Percentiles rank a stretch among this genome's conserved stretches.
Conservation (phyloP, 2,797 vertebrate genomes). For the Telmatherina bonti region DNA sequence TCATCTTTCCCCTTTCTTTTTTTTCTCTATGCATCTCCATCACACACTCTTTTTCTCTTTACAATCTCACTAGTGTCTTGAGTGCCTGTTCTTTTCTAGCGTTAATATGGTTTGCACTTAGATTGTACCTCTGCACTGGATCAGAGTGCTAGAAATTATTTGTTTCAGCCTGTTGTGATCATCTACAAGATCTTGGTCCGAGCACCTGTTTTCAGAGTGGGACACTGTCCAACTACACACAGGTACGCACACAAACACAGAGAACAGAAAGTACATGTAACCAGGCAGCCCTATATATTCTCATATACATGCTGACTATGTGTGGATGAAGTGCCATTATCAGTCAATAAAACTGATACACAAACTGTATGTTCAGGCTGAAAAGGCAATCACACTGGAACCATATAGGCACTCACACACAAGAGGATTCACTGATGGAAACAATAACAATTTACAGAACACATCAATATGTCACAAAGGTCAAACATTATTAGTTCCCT, state of each 20-base stretch:
- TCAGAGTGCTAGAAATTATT: constrained; percentile 43
- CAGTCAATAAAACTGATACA: constrained; percentile 8
- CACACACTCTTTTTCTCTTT: constrained; percentile 1
- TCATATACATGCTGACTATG: neutral
- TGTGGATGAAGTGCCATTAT: constrained; percentile 34
- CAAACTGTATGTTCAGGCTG: constrained; percentile 19
- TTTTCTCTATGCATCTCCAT: neutral
- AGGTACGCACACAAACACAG: neutral
- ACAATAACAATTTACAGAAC: constrained; percentile 29
- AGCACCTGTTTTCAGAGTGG: constrained; percentile 25
- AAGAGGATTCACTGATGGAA: constrained; percentile 18
- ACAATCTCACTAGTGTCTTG: constrained; percentile 15
- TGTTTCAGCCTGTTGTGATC: constrained; percentile 36
- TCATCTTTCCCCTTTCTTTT: constrained; percentile 23
- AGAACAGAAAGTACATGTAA: constrained; percentile 1
- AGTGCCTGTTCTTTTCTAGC: constrained; percentile 46
- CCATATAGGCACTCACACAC: neutral
- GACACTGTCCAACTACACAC: constrained; percentile 17
- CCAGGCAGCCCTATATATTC: neutral
- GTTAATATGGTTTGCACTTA: constrained; percentile 41
- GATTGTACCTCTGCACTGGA: constrained; percentile 23
- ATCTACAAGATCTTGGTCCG: constrained; percentile 15
- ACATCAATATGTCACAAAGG: constrained; percentile 46
- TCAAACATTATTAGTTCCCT: constrained; percentile 18
- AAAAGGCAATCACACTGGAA: constrained; percentile 27